Conservation (phyloP, 2,113 vertebrate genomes). For the Paralichthys olivaceus region DNA sequence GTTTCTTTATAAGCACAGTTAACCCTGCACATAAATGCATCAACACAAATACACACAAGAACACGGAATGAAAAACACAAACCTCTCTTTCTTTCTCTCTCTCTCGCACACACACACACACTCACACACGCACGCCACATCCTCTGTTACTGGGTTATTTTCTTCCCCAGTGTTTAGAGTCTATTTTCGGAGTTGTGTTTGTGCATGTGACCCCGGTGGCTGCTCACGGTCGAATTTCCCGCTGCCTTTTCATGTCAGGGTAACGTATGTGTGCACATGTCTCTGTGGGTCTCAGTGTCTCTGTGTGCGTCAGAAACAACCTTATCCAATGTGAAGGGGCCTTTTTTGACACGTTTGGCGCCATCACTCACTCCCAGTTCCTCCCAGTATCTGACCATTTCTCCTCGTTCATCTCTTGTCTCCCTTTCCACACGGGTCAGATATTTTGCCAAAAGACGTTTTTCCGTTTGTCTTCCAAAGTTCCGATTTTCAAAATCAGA, state of each 20-base stretch:
- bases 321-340: slow-evolving; percentile 26
- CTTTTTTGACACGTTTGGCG: slow-evolving; percentile 26
- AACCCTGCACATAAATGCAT: slow-evolving; percentile 25
- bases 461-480: too few species aligned
- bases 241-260: slow-evolving; percentile 55
- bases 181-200: slow-evolving; percentile 72
- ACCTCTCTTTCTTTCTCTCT: background rate
- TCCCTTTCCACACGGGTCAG: background rate
- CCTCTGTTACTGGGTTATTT: slow-evolving; percentile 66
- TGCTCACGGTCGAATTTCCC: slow-evolving; percentile 60
- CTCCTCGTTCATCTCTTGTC: background rate
- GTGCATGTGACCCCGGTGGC: slow-evolving; percentile 61
- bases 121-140: slow-evolving; percentile 28
- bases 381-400: background rate
- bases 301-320: slow-evolving; percentile 26
- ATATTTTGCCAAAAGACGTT: too few species aligned
- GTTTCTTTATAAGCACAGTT: slow-evolving; percentile 30
- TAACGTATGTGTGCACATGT: slow-evolving; percentile 5
- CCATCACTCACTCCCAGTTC: background rate
- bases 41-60: background rate
- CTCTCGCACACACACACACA: background rate
- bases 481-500: too few species aligned
- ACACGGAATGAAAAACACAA: slow-evolving; percentile 5
- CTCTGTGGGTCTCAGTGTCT: slow-evolving; percentile 35
- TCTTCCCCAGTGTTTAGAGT: slow-evolving; percentile 71